These are phyloP conservation scores for Cataglyphis livida DNA, from an alignment of 2,888 invertebrate genomes.

Conservation along the genomic window DNA sequence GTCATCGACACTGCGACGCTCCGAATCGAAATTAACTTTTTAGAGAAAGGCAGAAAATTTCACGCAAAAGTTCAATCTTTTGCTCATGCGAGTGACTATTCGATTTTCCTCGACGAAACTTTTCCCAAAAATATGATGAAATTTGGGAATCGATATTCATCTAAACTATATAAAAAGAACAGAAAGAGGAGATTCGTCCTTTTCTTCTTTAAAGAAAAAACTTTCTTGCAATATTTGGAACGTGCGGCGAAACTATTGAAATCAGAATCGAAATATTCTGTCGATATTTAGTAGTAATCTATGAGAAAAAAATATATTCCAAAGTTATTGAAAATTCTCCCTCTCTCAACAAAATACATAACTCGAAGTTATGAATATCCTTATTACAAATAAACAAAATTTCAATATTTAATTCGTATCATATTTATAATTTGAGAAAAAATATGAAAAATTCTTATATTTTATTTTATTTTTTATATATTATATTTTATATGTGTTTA, in stretches of 20 bases:
- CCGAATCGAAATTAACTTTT: conserved; percentile 22
- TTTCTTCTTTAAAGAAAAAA: background rate
- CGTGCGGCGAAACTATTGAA: background rate
- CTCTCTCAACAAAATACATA: background rate
- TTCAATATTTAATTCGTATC: background rate
- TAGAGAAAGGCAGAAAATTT: conserved; percentile 9
- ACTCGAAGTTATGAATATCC: background rate
- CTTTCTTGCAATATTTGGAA: background rate
- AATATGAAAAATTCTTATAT: background rate
- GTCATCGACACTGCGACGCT: conserved; percentile 6
- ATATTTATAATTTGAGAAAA: background rate
- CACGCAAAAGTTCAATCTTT: conserved; percentile 9
- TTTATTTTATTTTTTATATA: background rate
- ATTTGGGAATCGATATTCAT: conserved; percentile 23
- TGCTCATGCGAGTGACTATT: background rate
- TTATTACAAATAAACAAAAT: background rate
- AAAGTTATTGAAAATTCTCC: background rate
- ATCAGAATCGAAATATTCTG: background rate
- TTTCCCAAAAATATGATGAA: conserved; percentile 5
- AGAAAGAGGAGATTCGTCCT: background rate
- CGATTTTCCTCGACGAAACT: conserved; percentile 1
- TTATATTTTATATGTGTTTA: background rate
- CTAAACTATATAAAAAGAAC: background rate
- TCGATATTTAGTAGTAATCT: background rate
- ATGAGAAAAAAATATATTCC: background rate